These are phyloP conservation scores for Agrenia bidenticulata DNA, from an alignment of 2,888 invertebrate species.

Conservation along the genomic window DNA sequence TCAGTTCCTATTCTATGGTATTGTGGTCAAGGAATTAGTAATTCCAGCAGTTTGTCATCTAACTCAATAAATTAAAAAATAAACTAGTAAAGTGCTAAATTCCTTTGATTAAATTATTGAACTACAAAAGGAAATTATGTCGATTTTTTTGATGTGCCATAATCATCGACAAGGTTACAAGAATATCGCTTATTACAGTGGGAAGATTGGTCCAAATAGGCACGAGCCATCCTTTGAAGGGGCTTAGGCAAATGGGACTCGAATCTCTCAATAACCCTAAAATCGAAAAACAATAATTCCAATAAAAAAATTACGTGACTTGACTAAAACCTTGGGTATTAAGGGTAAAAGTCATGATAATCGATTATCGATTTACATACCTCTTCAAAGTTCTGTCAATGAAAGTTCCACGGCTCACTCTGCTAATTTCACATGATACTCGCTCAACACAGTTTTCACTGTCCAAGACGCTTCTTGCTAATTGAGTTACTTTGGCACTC, in stretches of 20 bases:
- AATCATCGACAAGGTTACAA: constrained; percentile 32
- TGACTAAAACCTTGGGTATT: background rate
- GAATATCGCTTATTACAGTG: constrained; percentile 27
- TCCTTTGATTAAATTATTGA: too few species aligned
- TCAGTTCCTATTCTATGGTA: too few species aligned
- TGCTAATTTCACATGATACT: constrained; percentile 47
- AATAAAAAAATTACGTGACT: too few species aligned
- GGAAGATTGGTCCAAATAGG: constrained; percentile 27
- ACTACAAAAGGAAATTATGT: background rate
- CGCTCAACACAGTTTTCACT: constrained; percentile 49
- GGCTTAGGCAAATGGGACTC: constrained; percentile 29
- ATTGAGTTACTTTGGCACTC: constrained; percentile 33
- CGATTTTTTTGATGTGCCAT: constrained; percentile 14
- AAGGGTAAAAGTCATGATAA: background rate
- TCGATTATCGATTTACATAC: constrained; percentile 23
- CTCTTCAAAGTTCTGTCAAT: constrained; percentile 45
- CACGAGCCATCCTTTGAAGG: constrained; percentile 24
- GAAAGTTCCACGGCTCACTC: constrained; percentile 39
- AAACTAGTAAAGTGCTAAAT: too few species aligned
- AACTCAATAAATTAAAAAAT: too few species aligned
- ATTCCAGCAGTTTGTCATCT: too few species aligned
- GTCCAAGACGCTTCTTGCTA: constrained; percentile 41
- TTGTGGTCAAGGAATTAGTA: too few species aligned
- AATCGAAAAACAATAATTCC: background rate
- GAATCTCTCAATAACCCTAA: constrained; percentile 25